phyloP scores from a whole-genome alignment of 2,888 invertebrate genomes.

The Rutpela maculata region DNA sequence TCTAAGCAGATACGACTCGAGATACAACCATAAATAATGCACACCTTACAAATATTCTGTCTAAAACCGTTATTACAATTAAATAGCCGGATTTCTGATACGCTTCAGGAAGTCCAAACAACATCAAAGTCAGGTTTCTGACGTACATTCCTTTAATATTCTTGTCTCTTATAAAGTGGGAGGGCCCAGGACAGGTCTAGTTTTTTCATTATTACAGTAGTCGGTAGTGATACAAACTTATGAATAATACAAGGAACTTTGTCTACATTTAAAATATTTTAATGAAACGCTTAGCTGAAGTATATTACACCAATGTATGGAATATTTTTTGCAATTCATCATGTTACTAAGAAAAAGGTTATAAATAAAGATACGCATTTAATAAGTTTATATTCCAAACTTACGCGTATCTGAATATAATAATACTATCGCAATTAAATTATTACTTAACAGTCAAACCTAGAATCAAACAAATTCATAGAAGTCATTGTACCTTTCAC shows the following conservation, averaged over 20 bases:
- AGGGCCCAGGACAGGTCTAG: slow-evolving; percentile 29
- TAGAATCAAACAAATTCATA: slow-evolving; percentile 15
- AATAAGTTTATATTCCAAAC: not conserved
- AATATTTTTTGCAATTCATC: not conserved
- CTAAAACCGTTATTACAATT: slow-evolving; percentile 30
- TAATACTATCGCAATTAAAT: not conserved
- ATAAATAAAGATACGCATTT: slow-evolving; percentile 9
- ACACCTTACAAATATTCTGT: slow-evolving; percentile 25
- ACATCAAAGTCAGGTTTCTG: slow-evolving; percentile 35
- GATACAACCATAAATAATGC: slow-evolving; percentile 18
- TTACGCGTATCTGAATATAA: not conserved
- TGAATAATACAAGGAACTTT: slow-evolving; percentile 35
- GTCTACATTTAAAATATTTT: slow-evolving; percentile 31
- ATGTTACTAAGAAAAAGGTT: slow-evolving; percentile 11
- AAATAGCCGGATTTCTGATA: slow-evolving; percentile 56
- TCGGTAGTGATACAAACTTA: slow-evolving; percentile 32
- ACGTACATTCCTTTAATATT: slow-evolving; percentile 28
- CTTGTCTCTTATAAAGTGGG: slow-evolving; percentile 28
- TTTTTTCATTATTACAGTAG: slow-evolving; percentile 34
- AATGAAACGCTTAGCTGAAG: slow-evolving; percentile 17
- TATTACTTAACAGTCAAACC: slow-evolving; percentile 18
- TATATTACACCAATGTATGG: not conserved
- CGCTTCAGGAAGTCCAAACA: slow-evolving; percentile 56
- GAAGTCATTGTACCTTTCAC: slow-evolving; percentile 35
- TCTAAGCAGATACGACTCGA: not conserved